Conservation (phyloP, 92 coral and sea anemone genomes). For the Pocillopora meandrina region DNA sequence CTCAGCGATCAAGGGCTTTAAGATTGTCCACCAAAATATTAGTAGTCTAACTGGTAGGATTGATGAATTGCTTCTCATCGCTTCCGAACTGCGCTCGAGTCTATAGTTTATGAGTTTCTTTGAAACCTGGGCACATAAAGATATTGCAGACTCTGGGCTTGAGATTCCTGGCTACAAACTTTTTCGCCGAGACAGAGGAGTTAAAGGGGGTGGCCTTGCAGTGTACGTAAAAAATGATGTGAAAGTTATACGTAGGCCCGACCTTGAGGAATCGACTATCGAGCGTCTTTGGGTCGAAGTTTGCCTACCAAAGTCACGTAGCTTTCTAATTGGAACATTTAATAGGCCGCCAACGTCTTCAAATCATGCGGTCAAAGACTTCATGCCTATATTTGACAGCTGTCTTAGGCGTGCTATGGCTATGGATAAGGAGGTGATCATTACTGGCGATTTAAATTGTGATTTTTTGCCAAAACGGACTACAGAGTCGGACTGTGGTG, state of each 20-base stretch:
- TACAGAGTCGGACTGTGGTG: neutral
- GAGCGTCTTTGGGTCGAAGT: conserved; percentile 74
- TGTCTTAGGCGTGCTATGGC: conserved; percentile 32
- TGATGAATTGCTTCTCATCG: conserved; percentile 40
- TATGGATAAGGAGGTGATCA: conserved; percentile 22
- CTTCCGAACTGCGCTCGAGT: conserved; percentile 34
- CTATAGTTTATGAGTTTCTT: conserved; percentile 30
- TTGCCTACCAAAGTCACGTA: conserved; percentile 53
- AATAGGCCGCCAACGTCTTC: conserved; percentile 61
- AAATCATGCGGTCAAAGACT: conserved; percentile 54
- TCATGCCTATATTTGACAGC: conserved; percentile 39
- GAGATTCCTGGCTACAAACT: conserved; percentile 40
- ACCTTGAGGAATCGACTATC: conserved; percentile 38
- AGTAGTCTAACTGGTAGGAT: conserved; percentile 39
- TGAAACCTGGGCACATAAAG: conserved; percentile 43
- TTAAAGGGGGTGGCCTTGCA: conserved; percentile 60
- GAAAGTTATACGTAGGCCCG: conserved; percentile 42
- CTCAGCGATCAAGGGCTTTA: neutral
- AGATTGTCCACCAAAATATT: too few species aligned
- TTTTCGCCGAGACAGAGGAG: neutral
- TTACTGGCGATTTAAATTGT: conserved; percentile 58
- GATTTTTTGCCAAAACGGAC: conserved; percentile 10
- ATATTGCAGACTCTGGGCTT: conserved; percentile 39
- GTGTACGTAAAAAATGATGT: conserved; percentile 45
- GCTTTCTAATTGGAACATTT: conserved; percentile 54